phyloP scores from a whole-genome alignment of 2,797 vertebrate genomes.

The Decapterus maruadsi region DNA sequence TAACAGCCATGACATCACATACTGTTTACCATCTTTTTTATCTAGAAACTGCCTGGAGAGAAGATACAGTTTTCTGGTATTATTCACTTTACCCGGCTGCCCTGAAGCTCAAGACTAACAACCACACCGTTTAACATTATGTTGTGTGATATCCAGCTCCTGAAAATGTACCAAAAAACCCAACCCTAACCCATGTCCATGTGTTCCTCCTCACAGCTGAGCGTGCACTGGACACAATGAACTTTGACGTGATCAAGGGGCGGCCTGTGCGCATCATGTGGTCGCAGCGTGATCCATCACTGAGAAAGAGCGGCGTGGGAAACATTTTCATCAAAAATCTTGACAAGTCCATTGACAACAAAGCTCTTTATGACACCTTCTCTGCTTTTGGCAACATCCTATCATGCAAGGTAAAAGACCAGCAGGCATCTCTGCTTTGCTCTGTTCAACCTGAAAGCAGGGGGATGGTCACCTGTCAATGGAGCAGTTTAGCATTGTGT shows the following conservation, averaged over 20 bases:
- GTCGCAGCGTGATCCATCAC: conserved; percentile 97
- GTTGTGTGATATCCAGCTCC: not conserved
- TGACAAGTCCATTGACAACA: conserved; percentile 99
- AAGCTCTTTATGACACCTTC: conserved; percentile 98
- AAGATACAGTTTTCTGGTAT: not conserved
- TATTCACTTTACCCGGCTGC: not conserved
- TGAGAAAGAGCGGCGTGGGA: conserved; percentile 97
- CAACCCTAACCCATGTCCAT: not conserved
- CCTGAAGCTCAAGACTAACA: not conserved
- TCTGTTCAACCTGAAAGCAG: not conserved
- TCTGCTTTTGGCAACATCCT: conserved; percentile 99
- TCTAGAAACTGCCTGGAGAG: not conserved
- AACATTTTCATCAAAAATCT: conserved; percentile 99
- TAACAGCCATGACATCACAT: not conserved
- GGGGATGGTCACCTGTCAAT: not conserved
- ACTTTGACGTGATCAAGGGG: conserved; percentile 99
- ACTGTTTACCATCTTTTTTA: not conserved
- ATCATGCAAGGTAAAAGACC: conserved; percentile 94
- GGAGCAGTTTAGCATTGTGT: not conserved
- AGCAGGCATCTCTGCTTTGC: not conserved
- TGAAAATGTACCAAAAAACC: not conserved
- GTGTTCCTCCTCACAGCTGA: conserved; percentile 86
- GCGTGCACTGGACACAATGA: conserved; percentile 98
- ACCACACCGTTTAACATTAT: no score
- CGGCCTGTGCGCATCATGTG: conserved; percentile 99